Conservation (phyloP, 92 coral and sea anemone genomes). For the Siderastrea siderea region DNA sequence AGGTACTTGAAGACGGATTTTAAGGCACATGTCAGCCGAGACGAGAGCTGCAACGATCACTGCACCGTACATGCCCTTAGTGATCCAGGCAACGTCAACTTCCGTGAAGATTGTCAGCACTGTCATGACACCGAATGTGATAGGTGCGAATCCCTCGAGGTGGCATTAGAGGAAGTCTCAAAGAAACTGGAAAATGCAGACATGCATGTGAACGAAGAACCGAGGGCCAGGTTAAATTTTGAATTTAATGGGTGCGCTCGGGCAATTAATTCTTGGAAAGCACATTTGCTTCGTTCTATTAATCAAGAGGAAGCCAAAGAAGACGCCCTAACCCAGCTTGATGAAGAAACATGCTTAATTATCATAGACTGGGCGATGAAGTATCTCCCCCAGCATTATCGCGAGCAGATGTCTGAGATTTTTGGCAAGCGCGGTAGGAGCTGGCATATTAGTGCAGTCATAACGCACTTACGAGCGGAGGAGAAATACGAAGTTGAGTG, state of each 20-base stretch:
- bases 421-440: constrained; percentile 72
- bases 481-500: constrained; percentile 39
- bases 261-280: constrained; percentile 37
- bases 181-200: constrained; percentile 4
- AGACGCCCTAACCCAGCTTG: constrained; percentile 42
- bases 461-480: constrained; percentile 12
- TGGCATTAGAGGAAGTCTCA: constrained; percentile 3
- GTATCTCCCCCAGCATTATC: constrained; percentile 41
- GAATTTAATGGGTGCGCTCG: constrained; percentile 21
- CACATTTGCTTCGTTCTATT: constrained; percentile 26
- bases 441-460: constrained; percentile 71
- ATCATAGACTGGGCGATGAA: constrained; percentile 16
- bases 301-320: constrained; percentile 59
- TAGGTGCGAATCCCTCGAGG: constrained; percentile 34
- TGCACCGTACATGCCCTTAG: constrained; percentile 49
- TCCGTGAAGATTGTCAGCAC: constrained; percentile 34
- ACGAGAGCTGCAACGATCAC: constrained; percentile 52
- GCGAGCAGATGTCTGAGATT: constrained; percentile 68
- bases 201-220: background rate
- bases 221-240: constrained; percentile 30
- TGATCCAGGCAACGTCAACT: constrained; percentile 16
- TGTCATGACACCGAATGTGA: constrained; percentile 48
- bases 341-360: constrained; percentile 31
- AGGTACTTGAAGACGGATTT: constrained; percentile 57
- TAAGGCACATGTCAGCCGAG: constrained; percentile 43